Percentiles rank a stretch among this genome's conserved stretches.
phyloP scores from a whole-genome alignment of 2,113 vertebrate species.

The Mobula hypostoma region DNA sequence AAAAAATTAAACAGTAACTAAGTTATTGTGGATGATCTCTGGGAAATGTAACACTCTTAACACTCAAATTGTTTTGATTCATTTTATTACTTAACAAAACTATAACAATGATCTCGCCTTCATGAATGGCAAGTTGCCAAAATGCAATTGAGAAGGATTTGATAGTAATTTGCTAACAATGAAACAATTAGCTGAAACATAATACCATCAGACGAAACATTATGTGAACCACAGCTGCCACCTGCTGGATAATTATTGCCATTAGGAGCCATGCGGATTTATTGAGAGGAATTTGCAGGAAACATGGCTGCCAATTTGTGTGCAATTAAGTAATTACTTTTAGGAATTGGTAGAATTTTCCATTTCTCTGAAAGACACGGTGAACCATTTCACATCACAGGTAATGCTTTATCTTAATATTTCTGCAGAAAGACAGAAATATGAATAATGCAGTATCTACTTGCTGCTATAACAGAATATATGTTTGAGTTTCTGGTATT shows the following conservation, averaged over 20 bases:
- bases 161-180: slow-evolving; percentile 1
- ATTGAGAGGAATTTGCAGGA: not conserved
- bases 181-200: not conserved
- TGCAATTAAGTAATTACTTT: too few species aligned
- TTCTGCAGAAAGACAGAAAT: not conserved
- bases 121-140: slow-evolving; percentile 12
- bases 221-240: slow-evolving; percentile 3
- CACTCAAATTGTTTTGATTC: slow-evolving; percentile 5
- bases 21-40: not conserved
- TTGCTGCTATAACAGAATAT: not conserved
- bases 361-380: too few species aligned
- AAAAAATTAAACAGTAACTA: not conserved
- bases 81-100: slow-evolving; percentile 6
- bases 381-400: too few species aligned
- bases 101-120: not conserved
- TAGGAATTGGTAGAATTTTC: too few species aligned
- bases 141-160: not conserved
- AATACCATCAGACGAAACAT: not conserved
- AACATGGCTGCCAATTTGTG: too few species aligned
- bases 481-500: not conserved
- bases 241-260: not conserved
- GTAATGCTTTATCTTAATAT: not conserved
- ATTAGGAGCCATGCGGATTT: not conserved
- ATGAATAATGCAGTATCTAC: not conserved
- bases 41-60: not conserved